Percentiles rank a stretch among this genome's conserved stretches.
phyloP scores from a whole-genome alignment of 2,113 vertebrate species.

The Actenoides hombroni region DNA sequence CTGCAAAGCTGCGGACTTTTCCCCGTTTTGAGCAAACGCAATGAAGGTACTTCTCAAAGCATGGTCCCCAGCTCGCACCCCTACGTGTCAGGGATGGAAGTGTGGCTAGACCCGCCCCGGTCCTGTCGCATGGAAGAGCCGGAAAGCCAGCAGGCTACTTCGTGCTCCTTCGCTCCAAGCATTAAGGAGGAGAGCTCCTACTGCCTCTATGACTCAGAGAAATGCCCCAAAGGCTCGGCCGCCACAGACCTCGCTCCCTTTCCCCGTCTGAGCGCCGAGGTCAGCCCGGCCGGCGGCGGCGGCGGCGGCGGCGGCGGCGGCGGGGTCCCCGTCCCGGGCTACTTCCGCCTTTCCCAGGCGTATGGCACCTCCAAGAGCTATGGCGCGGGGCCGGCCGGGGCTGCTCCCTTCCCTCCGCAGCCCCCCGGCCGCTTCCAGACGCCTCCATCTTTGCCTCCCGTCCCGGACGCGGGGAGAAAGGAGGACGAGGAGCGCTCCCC shows the following conservation, averaged over 20 bases:
- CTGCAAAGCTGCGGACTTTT: slow-evolving; percentile 93
- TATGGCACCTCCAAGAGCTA: slow-evolving; percentile 89
- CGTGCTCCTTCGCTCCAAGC: slow-evolving; percentile 90
- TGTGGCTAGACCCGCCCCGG: slow-evolving; percentile 91
- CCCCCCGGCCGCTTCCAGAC: slow-evolving; percentile 83
- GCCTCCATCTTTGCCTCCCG: slow-evolving; percentile 75
- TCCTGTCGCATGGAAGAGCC: slow-evolving; percentile 91
- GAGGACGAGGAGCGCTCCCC: slow-evolving; percentile 84
- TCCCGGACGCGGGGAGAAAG: slow-evolving; percentile 79
- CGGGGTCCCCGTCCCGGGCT: slow-evolving; percentile 93
- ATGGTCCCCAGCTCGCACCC: slow-evolving; percentile 81
- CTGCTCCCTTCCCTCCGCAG: slow-evolving; percentile 81
- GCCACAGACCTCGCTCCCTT: slow-evolving; percentile 84
- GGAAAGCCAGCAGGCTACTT: slow-evolving; percentile 82
- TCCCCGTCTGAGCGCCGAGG: slow-evolving; percentile 78
- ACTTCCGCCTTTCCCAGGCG: slow-evolving; percentile 96
- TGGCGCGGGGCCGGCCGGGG: slow-evolving; percentile 77
- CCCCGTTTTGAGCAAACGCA: slow-evolving; percentile 90
- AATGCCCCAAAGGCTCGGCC: slow-evolving; percentile 87
- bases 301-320: slow-evolving; percentile 66
- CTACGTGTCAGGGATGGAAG: slow-evolving; percentile 91
- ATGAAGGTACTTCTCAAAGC: slow-evolving; percentile 84
- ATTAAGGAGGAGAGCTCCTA: slow-evolving; percentile 98
- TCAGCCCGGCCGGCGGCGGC: slow-evolving; percentile 74
- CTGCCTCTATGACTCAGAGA: slow-evolving; percentile 95